Base-by-base conservation (phyloP, 2,113 vertebrate species). In the Oryzias woworae region DNA sequence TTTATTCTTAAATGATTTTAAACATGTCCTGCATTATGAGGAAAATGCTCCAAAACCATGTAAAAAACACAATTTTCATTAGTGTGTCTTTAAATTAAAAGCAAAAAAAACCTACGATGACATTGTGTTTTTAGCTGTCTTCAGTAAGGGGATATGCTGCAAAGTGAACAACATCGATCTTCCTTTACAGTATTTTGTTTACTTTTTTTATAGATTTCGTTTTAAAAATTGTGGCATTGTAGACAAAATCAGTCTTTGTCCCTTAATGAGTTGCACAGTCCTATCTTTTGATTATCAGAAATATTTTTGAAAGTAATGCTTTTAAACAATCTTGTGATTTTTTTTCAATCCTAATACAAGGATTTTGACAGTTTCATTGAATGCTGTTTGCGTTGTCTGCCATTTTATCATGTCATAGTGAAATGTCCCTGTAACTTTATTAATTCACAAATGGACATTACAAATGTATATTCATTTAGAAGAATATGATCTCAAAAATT, bases 331-430 rank as follows among this genome's bases (percentile, higher is more conserved):
- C 62, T 63, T 62, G 36, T 13, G 1, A 2, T 44, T 76, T 67
- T 44, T 76, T 67, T 64, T 62, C 54, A 62, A 15, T 36, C 23
- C 49, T 60, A 62, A 81, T 77, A 61, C 66, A 51, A 17, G 45
- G 55, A 4, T 63, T 62, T 61, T 20, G 57, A 68, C 44, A 22
- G 54, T 24, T 17, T 48, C 53, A 48, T 52, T 74, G 28, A 49
- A 41, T 47, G 43, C 36, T n/a, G 52, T 47, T 62, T 75, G 48
- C 53, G 45, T 42, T 76, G 28, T 52, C 43, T 47, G 36, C 26
- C 20, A 54, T 47, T 62, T 75, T 76, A 58, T 53, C 24, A 52
- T 12, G 36, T 36, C 36, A 36, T 36, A 13, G 10, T 36, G 0
- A 36, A 36, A 36, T 36, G 43, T 23, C 44, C n/a, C 45, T 45